Percentiles rank a stretch among this genome's conserved stretches.
phyloP scores from a whole-genome alignment of 2,888 invertebrate genomes.

The Bursaphelenchus okinawaensis region DNA sequence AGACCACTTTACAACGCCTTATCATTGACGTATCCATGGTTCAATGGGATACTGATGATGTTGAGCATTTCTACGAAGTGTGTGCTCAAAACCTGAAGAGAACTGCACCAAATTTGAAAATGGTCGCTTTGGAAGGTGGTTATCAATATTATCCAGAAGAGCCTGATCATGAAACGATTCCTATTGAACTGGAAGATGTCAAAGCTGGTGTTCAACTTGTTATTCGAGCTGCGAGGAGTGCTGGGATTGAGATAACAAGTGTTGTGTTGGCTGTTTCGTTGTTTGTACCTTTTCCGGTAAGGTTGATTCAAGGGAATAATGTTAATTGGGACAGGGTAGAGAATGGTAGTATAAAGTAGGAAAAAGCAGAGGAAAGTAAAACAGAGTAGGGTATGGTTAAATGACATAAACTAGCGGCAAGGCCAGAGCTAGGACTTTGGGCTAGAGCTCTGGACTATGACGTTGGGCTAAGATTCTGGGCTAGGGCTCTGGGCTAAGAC shows the following conservation, averaged over 20 bases:
- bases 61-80: background rate
- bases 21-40: background rate
- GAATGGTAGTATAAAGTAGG: too few relatives aligned
- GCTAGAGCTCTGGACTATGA: too few relatives aligned
- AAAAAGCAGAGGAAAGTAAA: too few relatives aligned
- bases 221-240: background rate
- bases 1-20: background rate
- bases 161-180: background rate
- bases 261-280: background rate
- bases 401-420: too few relatives aligned
- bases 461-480: too few relatives aligned
- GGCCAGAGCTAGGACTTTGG: too few relatives aligned
- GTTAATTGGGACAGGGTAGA: too few relatives aligned
- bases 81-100: background rate
- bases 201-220: background rate
- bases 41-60: background rate
- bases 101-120: background rate
- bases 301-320: too few relatives aligned
- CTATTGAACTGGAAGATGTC: background rate
- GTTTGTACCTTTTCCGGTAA: background rate
- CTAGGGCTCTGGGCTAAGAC: too few relatives aligned
- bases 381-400: too few relatives aligned
- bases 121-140: background rate
- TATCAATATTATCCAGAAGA: background rate
- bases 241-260: background rate